Evolutionary conservation across 2,797 vertebrate species (phyloP), one percentile per base, ranked within the genome.

Genomic region (Coregonus ussuriensis): DNA sequence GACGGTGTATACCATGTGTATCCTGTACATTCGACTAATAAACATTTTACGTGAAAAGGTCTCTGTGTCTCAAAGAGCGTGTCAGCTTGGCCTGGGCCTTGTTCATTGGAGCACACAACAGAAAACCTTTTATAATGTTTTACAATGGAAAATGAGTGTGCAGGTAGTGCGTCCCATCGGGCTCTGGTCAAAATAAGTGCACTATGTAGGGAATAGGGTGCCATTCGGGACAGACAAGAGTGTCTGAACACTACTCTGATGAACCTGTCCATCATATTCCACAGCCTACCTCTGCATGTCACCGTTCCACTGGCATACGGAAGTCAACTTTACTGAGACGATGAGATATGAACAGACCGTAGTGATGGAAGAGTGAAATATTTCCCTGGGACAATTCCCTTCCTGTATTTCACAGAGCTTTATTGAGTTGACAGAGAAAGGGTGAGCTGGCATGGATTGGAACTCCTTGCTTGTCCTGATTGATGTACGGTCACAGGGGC

Each of bases 391-490:
- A 37, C 53, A 51, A 29, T 66, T 81, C 51, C 41, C 67, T 66
- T 31, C 31, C n/a, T 54, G 56, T 69, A 52, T 71, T 77, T 81
- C 71, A 52, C 35, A 51, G 41, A 15, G 53, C 71, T 75, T 66
- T 68, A 37, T 53, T 66, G 69, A 72, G 70, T 18, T 78, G 77
- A 73, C 74, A 72, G 80, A 66, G 73, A 72, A 41, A 54, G 29
- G 63, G 31, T 70, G 47, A 33, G 62, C 29, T 69, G 70, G 74
- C 70, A 52, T 47, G 37, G 62, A 25, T 63, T 63, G 59, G 21
- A 63, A 63, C 35, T 53, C 25, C n/a, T 31, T 59, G 65, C 33
- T 70, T 54, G 72, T 9, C n/a, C 14, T 31, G 18, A 16, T 37
- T 69, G 51, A 52, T 35, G 16, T 67, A 59, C 3, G 76, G 37